Evolutionary conservation across 2,797 vertebrate genomes (phyloP).

Genomic region (Micrastur ruficollis): DNA sequence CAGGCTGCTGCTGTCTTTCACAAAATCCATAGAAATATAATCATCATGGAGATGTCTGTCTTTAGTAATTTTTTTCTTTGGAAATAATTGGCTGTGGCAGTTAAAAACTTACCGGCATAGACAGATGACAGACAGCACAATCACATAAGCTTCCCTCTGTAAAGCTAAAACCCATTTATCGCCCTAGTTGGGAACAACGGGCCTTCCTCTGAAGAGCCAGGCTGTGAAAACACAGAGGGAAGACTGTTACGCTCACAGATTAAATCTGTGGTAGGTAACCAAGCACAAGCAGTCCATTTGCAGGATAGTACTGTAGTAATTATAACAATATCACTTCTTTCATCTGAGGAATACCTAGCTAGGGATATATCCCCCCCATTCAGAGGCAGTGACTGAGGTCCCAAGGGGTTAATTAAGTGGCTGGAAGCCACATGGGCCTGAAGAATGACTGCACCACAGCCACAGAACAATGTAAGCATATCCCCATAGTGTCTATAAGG

Average conservation of each 20-base stretch:
- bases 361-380: neutral
- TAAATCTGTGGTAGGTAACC: neutral
- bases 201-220: slow-evolving; percentile 20
- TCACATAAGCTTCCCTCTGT: slow-evolving; percentile 33
- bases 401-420: neutral
- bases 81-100: slow-evolving; percentile 30
- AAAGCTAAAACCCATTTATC: slow-evolving; percentile 47
- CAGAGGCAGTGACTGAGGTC: neutral
- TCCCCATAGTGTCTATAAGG: neutral
- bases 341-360: neutral
- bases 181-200: slow-evolving; percentile 12
- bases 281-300: neutral
- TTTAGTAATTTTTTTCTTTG: slow-evolving; percentile 10
- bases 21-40: slow-evolving; percentile 7
- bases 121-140: slow-evolving; percentile 57
- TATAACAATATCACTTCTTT: neutral
- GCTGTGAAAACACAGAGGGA: neutral
- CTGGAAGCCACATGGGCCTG: neutral
- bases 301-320: neutral
- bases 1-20: neutral
- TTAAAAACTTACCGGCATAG: slow-evolving; percentile 15
- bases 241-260: neutral
- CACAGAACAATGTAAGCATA: neutral
- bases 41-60: slow-evolving; percentile 43
- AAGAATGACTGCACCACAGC: neutral